These are phyloP conservation scores for Microtus agrestis DNA, from an alignment of 2,797 vertebrate genomes.

Conservation along the genomic window DNA sequence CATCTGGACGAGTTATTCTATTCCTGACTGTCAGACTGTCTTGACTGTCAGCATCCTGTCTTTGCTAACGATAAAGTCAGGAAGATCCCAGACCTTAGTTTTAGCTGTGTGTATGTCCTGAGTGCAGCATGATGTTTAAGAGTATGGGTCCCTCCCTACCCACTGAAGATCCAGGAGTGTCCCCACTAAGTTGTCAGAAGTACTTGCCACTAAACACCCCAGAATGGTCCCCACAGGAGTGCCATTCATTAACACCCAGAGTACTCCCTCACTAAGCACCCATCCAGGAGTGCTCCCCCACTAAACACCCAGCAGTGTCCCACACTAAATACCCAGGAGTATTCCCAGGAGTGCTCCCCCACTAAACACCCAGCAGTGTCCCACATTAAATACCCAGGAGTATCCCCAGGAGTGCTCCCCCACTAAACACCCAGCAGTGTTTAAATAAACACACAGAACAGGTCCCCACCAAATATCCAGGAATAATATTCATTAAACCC, in stretches of 20 bases:
- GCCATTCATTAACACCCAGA: not conserved
- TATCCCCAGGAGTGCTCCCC: not conserved
- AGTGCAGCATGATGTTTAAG: not conserved
- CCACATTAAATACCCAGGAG: no score
- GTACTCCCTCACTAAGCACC: not conserved
- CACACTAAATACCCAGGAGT: not conserved
- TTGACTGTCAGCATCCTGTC: not conserved
- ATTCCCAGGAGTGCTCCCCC: no score
- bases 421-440: not conserved
- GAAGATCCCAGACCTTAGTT: not conserved
- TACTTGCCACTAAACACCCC: not conserved
- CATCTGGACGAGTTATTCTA: not conserved
- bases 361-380: not conserved
- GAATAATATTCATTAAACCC: not conserved
- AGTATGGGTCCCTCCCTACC: not conserved
- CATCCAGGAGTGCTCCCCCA: not conserved
- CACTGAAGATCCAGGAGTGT: not conserved
- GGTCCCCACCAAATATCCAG: not conserved
- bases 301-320: not conserved
- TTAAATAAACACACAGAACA: not conserved
- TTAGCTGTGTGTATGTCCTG: not conserved
- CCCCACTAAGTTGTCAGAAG: no score
- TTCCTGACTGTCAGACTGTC: not conserved
- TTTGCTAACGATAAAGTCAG: not conserved
- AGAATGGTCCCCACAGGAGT: not conserved